These are phyloP conservation scores for Halisarca cf. caerulea DNA, from an alignment of 37 sponge, comb jelly and placozoan genomes.

Conservation along the genomic window DNA sequence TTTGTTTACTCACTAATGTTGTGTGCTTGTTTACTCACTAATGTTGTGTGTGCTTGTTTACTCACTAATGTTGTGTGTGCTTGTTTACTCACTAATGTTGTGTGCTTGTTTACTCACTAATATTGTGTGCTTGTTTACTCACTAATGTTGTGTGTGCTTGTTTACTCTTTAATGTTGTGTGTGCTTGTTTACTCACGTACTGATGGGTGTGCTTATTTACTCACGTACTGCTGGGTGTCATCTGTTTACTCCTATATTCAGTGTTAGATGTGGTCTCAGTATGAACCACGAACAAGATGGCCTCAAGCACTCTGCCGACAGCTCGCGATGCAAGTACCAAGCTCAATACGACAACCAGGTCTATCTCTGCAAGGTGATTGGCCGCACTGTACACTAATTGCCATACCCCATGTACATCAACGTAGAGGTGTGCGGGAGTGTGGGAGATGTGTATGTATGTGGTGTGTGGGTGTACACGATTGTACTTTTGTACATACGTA, in stretches of 20 bases:
- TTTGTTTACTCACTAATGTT: too few species aligned
- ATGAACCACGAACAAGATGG: constrained; percentile 80
- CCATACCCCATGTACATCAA: background rate
- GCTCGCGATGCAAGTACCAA: constrained; percentile 55
- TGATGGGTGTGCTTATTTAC: background rate
- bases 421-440: background rate
- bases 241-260: background rate
- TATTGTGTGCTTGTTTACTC: background rate
- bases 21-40: background rate
- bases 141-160: background rate
- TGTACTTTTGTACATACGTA: background rate
- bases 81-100: background rate
- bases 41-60: background rate
- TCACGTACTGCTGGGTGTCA: too few species aligned
- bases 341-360: constrained; percentile 68
- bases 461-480: background rate
- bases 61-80: constrained; percentile 7
- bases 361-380: constrained; percentile 68
- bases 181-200: background rate
- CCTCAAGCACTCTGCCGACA: constrained; percentile 36
- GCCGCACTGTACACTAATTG: background rate
- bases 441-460: background rate
- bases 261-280: constrained; percentile 64
- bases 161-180: too few species aligned
- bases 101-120: background rate